Evolutionary conservation across 1,140 invertebrate species (phyloP), one percentile per base, ranked within the genome.

Genomic region (Copidosoma floridanum): DNA sequence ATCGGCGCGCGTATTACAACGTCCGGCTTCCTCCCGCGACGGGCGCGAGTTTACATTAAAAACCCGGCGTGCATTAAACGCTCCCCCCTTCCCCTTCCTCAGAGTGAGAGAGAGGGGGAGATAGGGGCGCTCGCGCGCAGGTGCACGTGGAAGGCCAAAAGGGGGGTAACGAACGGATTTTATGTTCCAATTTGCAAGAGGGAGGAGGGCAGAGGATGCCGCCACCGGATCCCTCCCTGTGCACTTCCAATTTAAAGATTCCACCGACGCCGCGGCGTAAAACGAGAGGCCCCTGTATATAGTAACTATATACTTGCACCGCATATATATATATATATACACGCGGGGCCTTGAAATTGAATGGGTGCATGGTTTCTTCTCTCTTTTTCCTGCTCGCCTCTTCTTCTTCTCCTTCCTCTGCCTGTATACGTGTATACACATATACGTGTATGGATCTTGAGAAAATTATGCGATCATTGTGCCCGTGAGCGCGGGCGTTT

Each of bases 391-490:
- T n/a, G 8, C 8, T 7, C 14, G 23, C 7, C 23, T 32, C 35
- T 21, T 5, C 20, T 16, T 27, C 29, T 26, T 50, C 26, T 29
- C 26, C n/a, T n/a, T n/a, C n/a, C n/a, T n/a, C n/a, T n/a, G n/a
- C n/a, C n/a, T n/a, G n/a, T n/a, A n/a, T n/a, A n/a, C n/a, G n/a
- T n/a, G n/a, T n/a, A n/a, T n/a, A n/a, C n/a, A n/a, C n/a, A n/a
- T n/a, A n/a, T n/a, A n/a, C n/a, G n/a, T n/a, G n/a, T n/a, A n/a
- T n/a, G n/a, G n/a, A n/a, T n/a, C n/a, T n/a, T 8, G 26, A 47
- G 38, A 61, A 61, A 61, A 61, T 61, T 61, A 61, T 61, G 59
- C 46, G 59, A 61, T 61, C 59, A 61, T 61, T 61, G 52, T 55
- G 52, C 23, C 35, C 46, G 23, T n/a, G 41, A 14, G 54, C 18